Base-by-base conservation (phyloP, 1,140 invertebrate genomes). In the Drosophila kanapiae region DNA sequence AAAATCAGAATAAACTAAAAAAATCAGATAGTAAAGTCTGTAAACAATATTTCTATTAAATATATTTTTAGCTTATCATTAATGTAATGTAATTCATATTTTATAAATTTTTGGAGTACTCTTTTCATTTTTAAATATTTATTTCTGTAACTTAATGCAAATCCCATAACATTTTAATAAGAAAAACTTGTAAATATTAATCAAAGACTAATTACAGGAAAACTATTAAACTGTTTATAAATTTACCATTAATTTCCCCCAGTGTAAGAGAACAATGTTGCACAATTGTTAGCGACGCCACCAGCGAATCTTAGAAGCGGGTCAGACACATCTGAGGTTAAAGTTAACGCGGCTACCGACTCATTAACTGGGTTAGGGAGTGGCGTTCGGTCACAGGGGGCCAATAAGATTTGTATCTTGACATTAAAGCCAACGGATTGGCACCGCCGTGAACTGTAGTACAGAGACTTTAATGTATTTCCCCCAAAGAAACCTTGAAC, bases 401-500 rank as follows among this genome's bases (percentile, higher is more conserved):
- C 18, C 16, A 65, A 16, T 60, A 42, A 59, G 60, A 62, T 49
- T 54, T 65, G 56, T 70, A 76, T 75, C 74, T 84, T 80, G 80
- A 75, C 80, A 78, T 84, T 81, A 75, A 75, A 62, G 80, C 48
- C 47, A 62, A 48, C 42, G 58, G 31, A 47, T 80, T 76, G 61
- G 42, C 57, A 75, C 47, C 60, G 59, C 54, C 58, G 33, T 27
- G 11, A 31, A 33, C 38, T 33, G n/a, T 35, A 11, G 31, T 38
- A n/a, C 54, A 33, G 31, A 60, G 37, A 60, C 29, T 35, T 29
- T 43, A 58, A 59, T 65, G 38, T 31, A 42, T 49, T 33, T 51
- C 43, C 51, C 60, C 59, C 59, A n/a, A 23, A 23, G n/a, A 47
- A 67, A 63, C 86, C 85, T 85, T 90, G 85, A 90, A 90, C 86